A percentile compares a stretch with the other conserved stretches of the same genome.
Evolutionary conservation across 2,113 vertebrate genomes (phyloP).

Genomic region (Lepidothrix coronata): DNA sequence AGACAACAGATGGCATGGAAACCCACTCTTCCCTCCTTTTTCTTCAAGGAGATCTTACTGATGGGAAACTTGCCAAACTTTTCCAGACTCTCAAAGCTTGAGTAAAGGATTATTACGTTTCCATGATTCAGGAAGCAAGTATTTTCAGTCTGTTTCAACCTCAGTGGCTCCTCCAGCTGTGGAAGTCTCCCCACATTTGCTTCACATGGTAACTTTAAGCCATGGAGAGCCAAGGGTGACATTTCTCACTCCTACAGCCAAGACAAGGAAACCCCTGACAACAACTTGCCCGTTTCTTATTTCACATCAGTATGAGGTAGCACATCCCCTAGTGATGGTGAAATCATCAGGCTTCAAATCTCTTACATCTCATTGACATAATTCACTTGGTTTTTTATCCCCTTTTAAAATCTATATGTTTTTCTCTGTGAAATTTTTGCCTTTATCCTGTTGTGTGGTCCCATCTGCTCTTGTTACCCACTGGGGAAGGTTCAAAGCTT

Average conservation of each 20-base stretch:
- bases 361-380: accelerated
- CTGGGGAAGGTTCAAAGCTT: neutral
- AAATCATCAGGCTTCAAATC: neutral
- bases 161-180: neutral
- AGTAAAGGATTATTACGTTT: constrained; percentile 3
- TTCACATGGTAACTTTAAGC: neutral
- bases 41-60: neutral
- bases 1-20: neutral
- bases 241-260: neutral
- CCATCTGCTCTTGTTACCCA: neutral
- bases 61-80: neutral
- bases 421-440: neutral
- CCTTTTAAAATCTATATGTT: accelerated
- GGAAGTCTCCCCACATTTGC: neutral
- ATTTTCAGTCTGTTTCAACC: neutral
- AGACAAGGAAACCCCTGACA: neutral
- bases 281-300: neutral
- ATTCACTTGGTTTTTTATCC: accelerated
- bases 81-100: neutral
- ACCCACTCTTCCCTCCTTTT: neutral
- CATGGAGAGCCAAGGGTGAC: neutral
- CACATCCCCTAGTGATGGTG: accelerated
- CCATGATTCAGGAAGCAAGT: constrained; percentile 9
- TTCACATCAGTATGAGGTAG: accelerated
- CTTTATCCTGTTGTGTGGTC: accelerated